These are phyloP conservation scores for Elachura formosa DNA, from an alignment of 2,113 vertebrate genomes.

Conservation along the genomic window DNA sequence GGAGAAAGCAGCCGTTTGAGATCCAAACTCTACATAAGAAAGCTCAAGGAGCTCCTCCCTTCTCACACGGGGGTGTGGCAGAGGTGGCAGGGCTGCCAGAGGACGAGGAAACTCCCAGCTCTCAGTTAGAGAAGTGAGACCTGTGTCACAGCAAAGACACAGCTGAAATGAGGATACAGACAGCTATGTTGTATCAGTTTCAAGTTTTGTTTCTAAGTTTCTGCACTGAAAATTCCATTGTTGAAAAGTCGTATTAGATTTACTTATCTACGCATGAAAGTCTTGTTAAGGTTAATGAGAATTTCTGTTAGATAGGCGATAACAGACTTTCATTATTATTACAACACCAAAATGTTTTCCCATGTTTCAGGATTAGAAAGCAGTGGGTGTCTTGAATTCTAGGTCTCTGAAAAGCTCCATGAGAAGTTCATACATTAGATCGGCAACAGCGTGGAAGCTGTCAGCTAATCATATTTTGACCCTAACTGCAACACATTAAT, in stretches of 20 bases:
- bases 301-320: not conserved
- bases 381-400: not conserved
- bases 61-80: rapidly evolving
- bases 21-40: not conserved
- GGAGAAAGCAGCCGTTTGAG: not conserved
- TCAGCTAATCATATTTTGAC: constrained; percentile 1
- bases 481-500: not conserved
- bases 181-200: not conserved
- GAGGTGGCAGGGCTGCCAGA: not conserved
- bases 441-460: not conserved
- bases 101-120: not conserved
- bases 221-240: not conserved
- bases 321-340: not conserved
- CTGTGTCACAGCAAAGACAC: not conserved
- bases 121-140: not conserved
- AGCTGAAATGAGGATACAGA: not conserved
- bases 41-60: not conserved
- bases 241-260: not conserved
- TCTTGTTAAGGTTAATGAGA: constrained; percentile 45
- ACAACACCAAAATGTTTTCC: not conserved
- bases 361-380: constrained; percentile 6
- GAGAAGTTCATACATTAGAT: constrained; percentile 17
- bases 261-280: constrained; percentile 26
- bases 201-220: not conserved
- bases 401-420: not conserved